phyloP scores from a whole-genome alignment of 2,797 vertebrate species.

The Platalea minor region DNA sequence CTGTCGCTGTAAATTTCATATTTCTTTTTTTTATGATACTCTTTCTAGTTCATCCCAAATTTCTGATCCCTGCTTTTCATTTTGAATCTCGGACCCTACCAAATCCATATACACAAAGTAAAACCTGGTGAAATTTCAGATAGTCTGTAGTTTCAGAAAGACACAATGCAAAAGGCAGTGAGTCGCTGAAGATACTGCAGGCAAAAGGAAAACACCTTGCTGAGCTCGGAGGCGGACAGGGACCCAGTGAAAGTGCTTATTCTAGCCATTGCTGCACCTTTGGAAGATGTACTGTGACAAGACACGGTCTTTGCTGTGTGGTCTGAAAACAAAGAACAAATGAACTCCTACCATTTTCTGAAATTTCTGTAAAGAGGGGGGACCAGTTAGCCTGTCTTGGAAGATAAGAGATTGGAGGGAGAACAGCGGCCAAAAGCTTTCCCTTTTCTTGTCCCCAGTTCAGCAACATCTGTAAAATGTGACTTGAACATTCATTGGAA shows the following conservation, averaged over 20 bases:
- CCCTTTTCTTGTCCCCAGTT: background rate
- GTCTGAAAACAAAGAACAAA: background rate
- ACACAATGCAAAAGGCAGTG: background rate
- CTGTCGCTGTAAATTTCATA: background rate
- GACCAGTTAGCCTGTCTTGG: background rate
- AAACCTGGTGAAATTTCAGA: background rate
- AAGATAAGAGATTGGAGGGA: background rate
- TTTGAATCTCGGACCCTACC: background rate
- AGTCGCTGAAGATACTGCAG: background rate
- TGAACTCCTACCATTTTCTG: background rate
- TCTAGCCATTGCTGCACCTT: background rate
- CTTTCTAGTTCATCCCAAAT: background rate
- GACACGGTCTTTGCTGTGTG: background rate
- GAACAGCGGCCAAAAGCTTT: background rate
- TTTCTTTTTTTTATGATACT: background rate
- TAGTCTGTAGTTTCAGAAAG: background rate
- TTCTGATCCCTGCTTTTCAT: background rate
- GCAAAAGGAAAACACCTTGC: background rate
- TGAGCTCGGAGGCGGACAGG: background rate
- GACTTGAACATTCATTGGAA: background rate
- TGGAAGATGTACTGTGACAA: background rate
- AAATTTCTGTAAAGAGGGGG: background rate
- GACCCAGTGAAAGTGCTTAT: background rate
- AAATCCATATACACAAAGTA: background rate
- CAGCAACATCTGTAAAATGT: background rate